Evolutionary conservation across 2,888 invertebrate species (phyloP), one percentile per base, ranked within the genome.

Genomic region (Ischnura elegans): DNA sequence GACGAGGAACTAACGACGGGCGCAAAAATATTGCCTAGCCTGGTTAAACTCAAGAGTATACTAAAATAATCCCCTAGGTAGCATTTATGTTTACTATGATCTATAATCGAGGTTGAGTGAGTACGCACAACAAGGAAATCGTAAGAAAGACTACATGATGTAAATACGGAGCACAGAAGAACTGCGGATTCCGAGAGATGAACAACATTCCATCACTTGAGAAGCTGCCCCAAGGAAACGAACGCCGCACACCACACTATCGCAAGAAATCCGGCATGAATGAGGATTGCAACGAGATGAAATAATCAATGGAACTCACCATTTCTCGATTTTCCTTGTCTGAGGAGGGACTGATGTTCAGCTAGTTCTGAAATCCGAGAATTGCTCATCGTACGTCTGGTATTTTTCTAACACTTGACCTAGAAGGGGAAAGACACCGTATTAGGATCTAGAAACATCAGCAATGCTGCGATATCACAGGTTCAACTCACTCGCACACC

Each of bases 311-410:
- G 25, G 43, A 36, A 90, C 45, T 90, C 90, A 90, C 90, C 90
- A 90, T 90, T 90, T 90, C 61, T 90, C 10, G 90, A 90, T 90
- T 90, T 90, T 43, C 90, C 90, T 61, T 90, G 61, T 61, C 61
- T 61, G 6, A 90, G 90, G 61, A 90, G 90, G n/a, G 90, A 90
- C n/a, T 90, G 90, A 45, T 90, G 90, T 43, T 90, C 90, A 90
- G 55, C 61, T n/a, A 61, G 90, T 43, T 90, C 90, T 42, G 90
- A 90, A 66, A 90, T 42, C 55, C 55, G 42, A 47, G 90, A 61
- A 90, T 61, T 90, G 90, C 90, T 90, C 90, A 90, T 90, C 55
- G 61, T 90, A 90, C 16, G 43, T 43, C 61, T 61, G 90, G 47
- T 61, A 43, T 90, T 61, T 90, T 61, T 61, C 90, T 43, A 29